These are phyloP conservation scores for Scolopax rusticola DNA, from an alignment of 2,797 vertebrate species.

Conservation along the genomic window DNA sequence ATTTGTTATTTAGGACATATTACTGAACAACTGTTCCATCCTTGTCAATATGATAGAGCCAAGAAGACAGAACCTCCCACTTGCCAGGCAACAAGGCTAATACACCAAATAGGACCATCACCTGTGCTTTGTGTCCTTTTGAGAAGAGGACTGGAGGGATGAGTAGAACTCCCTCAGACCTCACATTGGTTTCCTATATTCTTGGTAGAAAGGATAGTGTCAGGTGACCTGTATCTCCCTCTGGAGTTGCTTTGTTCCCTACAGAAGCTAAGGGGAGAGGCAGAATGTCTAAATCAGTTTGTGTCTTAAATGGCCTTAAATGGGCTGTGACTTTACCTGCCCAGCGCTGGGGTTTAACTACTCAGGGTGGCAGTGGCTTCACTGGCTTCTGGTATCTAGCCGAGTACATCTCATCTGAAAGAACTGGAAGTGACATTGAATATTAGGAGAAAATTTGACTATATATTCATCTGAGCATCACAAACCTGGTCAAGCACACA, in stretches of 20 bases:
- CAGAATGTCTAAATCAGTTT: background rate
- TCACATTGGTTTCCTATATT: background rate
- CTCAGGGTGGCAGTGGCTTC: background rate
- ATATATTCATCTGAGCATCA: fast-evolving
- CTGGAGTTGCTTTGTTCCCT: background rate
- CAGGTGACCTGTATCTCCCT: background rate
- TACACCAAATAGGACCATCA: background rate
- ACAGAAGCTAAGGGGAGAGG: background rate
- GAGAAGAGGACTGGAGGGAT: background rate
- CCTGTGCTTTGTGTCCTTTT: background rate
- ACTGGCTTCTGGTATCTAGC: background rate
- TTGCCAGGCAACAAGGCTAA: background rate
- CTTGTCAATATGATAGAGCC: background rate
- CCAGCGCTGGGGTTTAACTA: background rate
- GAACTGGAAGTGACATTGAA: background rate
- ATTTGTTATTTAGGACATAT: background rate
- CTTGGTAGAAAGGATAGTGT: background rate
- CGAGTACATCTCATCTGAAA: background rate
- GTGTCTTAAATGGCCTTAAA: background rate
- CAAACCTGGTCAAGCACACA: background rate
- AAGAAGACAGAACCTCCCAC: background rate
- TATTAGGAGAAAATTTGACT: background rate
- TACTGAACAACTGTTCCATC: background rate
- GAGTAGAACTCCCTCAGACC: background rate
- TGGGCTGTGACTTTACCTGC: background rate